These are phyloP conservation scores for Zoanthus solanderi DNA, from an alignment of 92 coral and sea anemone genomes.

Conservation along the genomic window DNA sequence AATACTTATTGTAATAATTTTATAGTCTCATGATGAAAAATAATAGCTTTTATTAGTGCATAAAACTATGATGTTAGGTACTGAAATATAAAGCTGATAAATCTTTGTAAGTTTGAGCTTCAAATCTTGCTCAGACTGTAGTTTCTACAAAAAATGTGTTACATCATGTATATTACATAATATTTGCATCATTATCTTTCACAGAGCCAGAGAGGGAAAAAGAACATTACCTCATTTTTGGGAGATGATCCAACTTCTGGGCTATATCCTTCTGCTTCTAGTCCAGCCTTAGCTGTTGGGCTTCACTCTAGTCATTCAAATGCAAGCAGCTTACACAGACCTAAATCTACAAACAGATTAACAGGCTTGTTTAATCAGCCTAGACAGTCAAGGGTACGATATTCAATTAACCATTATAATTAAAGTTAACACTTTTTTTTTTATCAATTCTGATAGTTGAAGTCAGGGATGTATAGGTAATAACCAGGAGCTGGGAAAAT, in stretches of 20 bases:
- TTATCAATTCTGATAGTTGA: neutral
- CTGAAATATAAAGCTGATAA: no score
- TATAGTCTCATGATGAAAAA: no score
- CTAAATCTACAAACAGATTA: slow-evolving; percentile 73
- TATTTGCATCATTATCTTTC: no score
- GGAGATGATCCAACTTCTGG: slow-evolving; percentile 76
- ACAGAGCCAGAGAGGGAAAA: slow-evolving; percentile 88
- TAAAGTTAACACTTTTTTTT: neutral
- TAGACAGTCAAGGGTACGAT: slow-evolving; percentile 70
- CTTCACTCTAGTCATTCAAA: slow-evolving; percentile 48
- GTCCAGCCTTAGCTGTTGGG: slow-evolving; percentile 69
- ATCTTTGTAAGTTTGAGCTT: no score
- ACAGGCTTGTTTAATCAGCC: slow-evolving; percentile 80
- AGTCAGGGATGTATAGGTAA: no score
- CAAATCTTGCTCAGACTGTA: neutral
- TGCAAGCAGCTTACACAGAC: slow-evolving; percentile 73
- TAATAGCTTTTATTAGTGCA: no score
- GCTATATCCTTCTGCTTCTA: slow-evolving; percentile 57
- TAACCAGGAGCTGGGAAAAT: no score
- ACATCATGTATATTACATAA: neutral
- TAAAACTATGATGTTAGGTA: no score
- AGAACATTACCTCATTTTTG: slow-evolving; percentile 76
- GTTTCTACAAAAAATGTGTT: neutral
- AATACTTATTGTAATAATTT: no score
- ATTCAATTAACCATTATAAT: neutral